Base-by-base conservation (phyloP, 2,888 invertebrate species). In the Ichneumon xanthorius region DNA sequence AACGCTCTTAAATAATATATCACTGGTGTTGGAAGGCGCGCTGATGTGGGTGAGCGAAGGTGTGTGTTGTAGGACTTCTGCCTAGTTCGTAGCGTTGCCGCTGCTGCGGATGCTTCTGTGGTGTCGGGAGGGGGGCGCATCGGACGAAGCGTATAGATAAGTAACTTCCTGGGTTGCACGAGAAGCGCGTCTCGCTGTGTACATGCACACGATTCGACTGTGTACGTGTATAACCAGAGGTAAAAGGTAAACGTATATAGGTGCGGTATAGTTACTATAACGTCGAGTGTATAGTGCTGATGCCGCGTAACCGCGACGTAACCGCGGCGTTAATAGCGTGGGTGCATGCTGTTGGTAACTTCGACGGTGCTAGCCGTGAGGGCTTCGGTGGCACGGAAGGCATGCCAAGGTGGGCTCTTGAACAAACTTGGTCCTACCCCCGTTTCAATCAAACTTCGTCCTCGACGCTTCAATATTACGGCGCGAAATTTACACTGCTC, bases 1-100 rank as follows among this genome's bases (percentile, higher is more conserved):
- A 92, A 90, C 88, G 89, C 88, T 90, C 89, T 90, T 90, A 91
- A 92, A 91, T 92, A 91, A 92, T 91, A 91, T 92, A 91, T 92
- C 91, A 92, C 90, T 86, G 84, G 84, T 86, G 86, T 89, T 85
- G 53, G 79, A 71, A 72, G 70, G 71, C 71, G 72, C 77, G 72
- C 75, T 67, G 79, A 77, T 73, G 85, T 80, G 77, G 82, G 82
- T 85, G 85, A 48, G 45, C 85, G 82, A 82, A 85, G 80, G 80
- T 85, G 85, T 85, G 76, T 68, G 33, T 22, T 76, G 68, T 68
- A 68, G 71, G 48, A 81, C 65, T 67, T 30, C 72, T 30, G 61
- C 16, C 26, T 76, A 77, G 61, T 77, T 73, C 19, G 65, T 45
- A 61, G 14, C 63, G 63, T 53, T 40, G 37, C 61, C 55, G 70